phyloP scores from a whole-genome alignment of 2,797 vertebrate species.

The Novumbra hubbsi region DNA sequence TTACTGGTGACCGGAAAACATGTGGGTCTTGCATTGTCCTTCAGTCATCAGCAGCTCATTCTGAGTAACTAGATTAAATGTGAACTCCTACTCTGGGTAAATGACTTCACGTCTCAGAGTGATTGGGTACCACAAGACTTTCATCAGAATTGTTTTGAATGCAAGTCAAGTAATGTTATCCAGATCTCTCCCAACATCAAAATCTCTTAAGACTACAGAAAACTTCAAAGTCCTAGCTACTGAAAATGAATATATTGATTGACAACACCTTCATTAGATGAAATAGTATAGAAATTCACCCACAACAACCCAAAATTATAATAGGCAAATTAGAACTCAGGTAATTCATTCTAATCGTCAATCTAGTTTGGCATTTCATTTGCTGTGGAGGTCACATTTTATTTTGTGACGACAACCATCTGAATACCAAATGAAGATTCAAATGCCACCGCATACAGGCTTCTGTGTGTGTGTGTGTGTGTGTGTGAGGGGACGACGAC shows the following conservation, averaged over 20 bases:
- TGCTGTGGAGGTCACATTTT: not conserved
- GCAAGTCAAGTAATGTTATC: slow-evolving; percentile 24
- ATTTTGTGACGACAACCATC: not conserved
- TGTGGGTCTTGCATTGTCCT: not conserved
- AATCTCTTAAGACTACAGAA: too few species aligned
- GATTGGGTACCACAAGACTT: slow-evolving; percentile 28
- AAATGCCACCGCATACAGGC: not conserved
- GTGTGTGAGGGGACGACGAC: too few species aligned
- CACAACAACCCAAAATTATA: too few species aligned
- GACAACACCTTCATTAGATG: too few species aligned
- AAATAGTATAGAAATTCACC: too few species aligned
- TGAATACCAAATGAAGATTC: not conserved
- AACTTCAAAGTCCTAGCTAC: too few species aligned
- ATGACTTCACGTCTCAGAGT: not conserved
- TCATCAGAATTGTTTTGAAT: slow-evolving; percentile 21
- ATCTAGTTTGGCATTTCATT: not conserved
- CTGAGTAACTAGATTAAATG: slow-evolving; percentile 44
- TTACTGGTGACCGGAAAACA: not conserved
- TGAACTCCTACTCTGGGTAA: slow-evolving; percentile 30
- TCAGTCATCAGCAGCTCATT: slow-evolving; percentile 21
- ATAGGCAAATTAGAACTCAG: not conserved
- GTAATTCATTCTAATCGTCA: not conserved
- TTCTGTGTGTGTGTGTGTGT: not conserved
- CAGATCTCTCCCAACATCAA: not conserved
- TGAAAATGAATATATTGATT: too few species aligned